Evolutionary conservation across 30 jellyfish, hydroid and myxozoan genomes (phyloP).

Genomic region (Turritopsis rubra): DNA sequence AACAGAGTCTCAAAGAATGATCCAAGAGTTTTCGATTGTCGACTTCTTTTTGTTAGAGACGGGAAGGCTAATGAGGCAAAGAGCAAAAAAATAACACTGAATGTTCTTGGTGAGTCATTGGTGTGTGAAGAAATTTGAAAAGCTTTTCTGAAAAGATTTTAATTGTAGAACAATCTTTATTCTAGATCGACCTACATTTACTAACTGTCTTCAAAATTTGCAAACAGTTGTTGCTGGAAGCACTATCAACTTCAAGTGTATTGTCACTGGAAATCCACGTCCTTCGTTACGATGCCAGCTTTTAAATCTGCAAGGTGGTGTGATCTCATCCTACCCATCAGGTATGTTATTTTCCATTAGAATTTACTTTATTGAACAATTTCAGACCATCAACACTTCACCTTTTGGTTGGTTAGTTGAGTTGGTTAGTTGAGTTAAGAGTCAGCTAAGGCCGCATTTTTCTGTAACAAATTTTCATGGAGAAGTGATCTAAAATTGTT

Average conservation of each 20-base stretch:
- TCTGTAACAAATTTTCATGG: no score
- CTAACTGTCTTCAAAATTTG: not conserved
- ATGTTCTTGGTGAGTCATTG: conserved; percentile 8
- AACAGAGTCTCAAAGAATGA: not conserved
- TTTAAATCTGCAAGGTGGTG: not conserved
- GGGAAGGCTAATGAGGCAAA: no score
- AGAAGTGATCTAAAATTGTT: no score
- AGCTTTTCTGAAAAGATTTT: not conserved
- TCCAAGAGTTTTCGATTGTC: not conserved
- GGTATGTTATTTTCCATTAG: not conserved
- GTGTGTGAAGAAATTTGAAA: not conserved
- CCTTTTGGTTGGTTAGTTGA: no score
- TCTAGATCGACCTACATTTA: conserved; percentile 32
- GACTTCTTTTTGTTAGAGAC: not conserved
- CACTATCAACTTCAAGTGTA: not conserved
- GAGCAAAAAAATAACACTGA: not conserved
- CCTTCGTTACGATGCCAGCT: conserved; percentile 15
- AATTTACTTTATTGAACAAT: no score
- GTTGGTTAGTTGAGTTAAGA: no score
- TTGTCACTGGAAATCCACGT: conserved; percentile 19
- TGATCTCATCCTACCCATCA: not conserved
- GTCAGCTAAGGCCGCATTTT: no score
- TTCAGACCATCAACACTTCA: no score
- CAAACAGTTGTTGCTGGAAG: not conserved
- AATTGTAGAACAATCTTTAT: not conserved